Conservation (phyloP, 2,113 vertebrate genomes). For the Laterallus jamaicensis region DNA sequence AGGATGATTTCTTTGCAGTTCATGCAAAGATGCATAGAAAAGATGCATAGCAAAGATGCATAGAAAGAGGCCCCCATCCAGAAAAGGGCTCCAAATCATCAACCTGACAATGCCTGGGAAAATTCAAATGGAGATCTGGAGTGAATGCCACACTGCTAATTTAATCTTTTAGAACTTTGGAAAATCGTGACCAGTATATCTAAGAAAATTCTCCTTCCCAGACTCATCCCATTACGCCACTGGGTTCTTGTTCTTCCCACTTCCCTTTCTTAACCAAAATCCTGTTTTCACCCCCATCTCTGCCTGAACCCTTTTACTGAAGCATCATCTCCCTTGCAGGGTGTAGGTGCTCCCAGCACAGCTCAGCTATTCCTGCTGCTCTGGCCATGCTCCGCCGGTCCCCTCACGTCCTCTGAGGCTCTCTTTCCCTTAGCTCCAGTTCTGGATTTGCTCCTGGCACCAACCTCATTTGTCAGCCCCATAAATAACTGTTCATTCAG, state of each 20-base stretch:
- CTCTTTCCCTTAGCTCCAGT: not conserved
- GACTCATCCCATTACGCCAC: not conserved
- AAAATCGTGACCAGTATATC: not conserved
- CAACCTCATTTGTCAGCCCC: not conserved
- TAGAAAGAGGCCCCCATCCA: not conserved
- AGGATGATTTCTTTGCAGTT: not conserved
- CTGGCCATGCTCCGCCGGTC: not conserved
- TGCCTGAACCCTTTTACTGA: not conserved
- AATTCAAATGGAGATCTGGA: not conserved
- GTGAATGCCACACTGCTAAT: not conserved
- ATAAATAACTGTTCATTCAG: not conserved
- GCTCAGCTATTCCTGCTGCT: not conserved
- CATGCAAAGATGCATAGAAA: not conserved
- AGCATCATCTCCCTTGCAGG: not conserved
- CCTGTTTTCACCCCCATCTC: not conserved
- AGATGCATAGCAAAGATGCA: not conserved
- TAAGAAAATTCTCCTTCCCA: not conserved
- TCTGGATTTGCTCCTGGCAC: not conserved
- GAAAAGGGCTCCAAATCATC: not conserved
- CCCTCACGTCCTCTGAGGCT: not conserved
- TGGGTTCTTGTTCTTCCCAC: not conserved
- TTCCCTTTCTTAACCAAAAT: not conserved
- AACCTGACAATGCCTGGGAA: slow-evolving; percentile 2
- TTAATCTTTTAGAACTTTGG: not conserved
- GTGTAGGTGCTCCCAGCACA: not conserved